A percentile compares a stretch with the other conserved stretches of the same genome.
phyloP scores from a whole-genome alignment of 35 echinoderm and acorn worm genomes.

The Strongylocentrotus purpuratus region DNA sequence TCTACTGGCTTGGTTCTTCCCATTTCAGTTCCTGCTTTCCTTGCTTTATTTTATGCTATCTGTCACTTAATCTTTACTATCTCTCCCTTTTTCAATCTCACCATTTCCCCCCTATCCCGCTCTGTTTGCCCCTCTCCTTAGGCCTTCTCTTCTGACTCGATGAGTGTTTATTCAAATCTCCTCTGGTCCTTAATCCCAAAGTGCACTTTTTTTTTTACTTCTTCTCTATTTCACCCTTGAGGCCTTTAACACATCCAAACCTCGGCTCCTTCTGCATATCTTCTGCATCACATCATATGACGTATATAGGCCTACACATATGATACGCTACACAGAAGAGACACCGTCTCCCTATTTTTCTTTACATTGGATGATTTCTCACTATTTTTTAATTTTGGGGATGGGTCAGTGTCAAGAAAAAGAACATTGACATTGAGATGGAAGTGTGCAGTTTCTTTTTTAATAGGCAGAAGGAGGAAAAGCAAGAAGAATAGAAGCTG shows the following conservation, averaged over 20 bases:
- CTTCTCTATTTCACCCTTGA: background rate
- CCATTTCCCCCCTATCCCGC: background rate
- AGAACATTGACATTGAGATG: background rate
- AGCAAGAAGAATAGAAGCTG: background rate
- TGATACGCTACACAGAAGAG: background rate
- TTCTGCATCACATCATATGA: background rate
- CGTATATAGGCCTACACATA: background rate
- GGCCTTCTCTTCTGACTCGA: background rate
- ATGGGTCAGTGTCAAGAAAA: background rate
- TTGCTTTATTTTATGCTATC: background rate
- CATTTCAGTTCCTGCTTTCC: too few species aligned
- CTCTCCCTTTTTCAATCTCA: background rate
- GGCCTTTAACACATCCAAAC: background rate
- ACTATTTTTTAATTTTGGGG: too few species aligned
- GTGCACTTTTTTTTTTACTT: constrained; percentile 11
- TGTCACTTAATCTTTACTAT: background rate
- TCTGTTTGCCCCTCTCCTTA: constrained; percentile 15
- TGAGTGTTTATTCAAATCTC: constrained; percentile 18
- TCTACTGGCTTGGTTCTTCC: background rate
- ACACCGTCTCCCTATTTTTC: too few species aligned
- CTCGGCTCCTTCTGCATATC: background rate
- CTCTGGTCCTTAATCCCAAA: background rate
- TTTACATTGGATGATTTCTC: too few species aligned
- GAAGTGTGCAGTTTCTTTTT: background rate
- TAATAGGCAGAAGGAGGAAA: background rate